A percentile compares a stretch with the other conserved stretches of the same genome.
Evolutionary conservation across 2,888 invertebrate genomes (phyloP).

Genomic region (Lypha dubia): DNA sequence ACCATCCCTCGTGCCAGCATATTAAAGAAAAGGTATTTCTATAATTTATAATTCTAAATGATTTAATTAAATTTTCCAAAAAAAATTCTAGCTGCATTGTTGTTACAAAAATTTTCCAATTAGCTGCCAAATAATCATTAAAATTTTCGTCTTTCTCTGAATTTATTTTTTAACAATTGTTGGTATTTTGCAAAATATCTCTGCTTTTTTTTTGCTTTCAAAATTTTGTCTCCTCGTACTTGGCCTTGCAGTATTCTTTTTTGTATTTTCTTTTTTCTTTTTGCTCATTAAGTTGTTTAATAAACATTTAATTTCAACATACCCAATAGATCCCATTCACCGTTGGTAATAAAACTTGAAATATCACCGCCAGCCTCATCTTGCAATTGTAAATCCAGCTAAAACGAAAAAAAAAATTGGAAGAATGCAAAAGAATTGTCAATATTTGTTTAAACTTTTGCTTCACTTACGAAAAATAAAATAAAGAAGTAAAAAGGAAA

Average conservation of each 20-base stretch:
- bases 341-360: slow-evolving; percentile 98
- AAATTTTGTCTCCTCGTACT: not conserved
- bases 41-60: no score
- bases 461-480: not conserved
- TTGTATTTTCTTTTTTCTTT: no score
- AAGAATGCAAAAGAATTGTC: slow-evolving; percentile 25
- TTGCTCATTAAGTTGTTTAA: slow-evolving; percentile 49
- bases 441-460: slow-evolving; percentile 45
- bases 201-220: no score
- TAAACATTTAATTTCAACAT: slow-evolving; percentile 79
- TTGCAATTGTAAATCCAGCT: slow-evolving; percentile 97
- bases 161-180: not conserved
- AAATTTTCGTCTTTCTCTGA: not conserved
- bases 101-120: not conserved
- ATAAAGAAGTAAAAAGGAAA: not conserved
- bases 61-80: not conserved
- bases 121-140: not conserved
- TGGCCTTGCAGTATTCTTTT: slow-evolving; percentile 29
- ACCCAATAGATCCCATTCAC: slow-evolving; percentile 99
- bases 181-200: no score
- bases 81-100: not conserved
- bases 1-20: no score
- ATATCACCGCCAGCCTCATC: slow-evolving; percentile 96
- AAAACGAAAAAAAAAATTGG: slow-evolving; percentile 79
- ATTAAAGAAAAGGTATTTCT: no score